These are phyloP conservation scores for Lepidonotus clava DNA, from an alignment of 2,888 invertebrate species.

Conservation along the genomic window DNA sequence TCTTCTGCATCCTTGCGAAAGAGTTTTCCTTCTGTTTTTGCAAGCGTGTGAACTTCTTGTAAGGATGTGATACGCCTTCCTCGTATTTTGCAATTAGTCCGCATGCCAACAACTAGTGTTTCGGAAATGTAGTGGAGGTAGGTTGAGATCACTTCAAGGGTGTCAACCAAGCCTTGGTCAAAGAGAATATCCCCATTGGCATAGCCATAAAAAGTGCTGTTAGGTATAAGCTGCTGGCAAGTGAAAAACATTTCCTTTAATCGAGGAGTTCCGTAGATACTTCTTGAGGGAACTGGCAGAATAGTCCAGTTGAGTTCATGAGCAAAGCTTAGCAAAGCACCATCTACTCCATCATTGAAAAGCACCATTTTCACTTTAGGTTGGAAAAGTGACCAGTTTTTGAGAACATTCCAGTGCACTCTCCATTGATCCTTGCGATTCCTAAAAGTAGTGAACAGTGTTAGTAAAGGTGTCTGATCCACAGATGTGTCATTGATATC, in stretches of 20 bases:
- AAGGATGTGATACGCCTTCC: background rate
- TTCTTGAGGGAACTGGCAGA: background rate
- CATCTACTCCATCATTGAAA: background rate
- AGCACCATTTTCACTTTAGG: background rate
- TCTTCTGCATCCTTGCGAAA: background rate
- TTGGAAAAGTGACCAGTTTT: constrained; percentile 11
- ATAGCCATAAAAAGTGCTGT: background rate
- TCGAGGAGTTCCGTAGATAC: too few species aligned
- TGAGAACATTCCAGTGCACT: background rate
- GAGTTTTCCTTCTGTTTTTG: background rate
- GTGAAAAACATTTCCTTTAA: constrained; percentile 1
- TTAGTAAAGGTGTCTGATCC: background rate
- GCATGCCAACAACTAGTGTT: background rate
- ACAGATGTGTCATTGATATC: background rate
- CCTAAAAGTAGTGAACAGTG: constrained; percentile 11
- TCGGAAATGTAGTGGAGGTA: background rate
- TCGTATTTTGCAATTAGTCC: background rate
- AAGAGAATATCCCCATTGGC: background rate
- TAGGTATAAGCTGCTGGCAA: background rate
- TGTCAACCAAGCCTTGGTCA: background rate
- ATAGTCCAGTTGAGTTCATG: background rate
- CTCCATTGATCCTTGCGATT: background rate
- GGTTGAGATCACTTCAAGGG: background rate
- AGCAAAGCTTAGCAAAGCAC: background rate
- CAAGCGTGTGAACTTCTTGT: background rate